Base-by-base conservation (phyloP, 2,797 vertebrate species). In the Antrozous pallidus region DNA sequence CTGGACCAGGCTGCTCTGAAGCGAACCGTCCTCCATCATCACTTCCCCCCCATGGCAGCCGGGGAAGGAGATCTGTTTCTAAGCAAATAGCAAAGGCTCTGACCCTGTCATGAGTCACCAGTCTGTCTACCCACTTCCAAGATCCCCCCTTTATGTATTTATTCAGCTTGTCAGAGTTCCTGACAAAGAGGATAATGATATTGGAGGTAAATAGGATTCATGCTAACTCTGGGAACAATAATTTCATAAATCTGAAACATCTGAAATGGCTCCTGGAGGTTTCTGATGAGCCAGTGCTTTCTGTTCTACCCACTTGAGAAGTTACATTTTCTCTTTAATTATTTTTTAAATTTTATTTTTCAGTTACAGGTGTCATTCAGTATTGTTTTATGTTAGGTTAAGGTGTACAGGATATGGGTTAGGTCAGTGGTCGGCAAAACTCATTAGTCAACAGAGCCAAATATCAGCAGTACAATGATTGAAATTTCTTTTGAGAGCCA, bases 41-140 rank as follows among this genome's bases (percentile, higher is more conserved):
- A 91, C 92, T 96, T 88, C 56, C 96, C 97, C 84, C 89, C 85
- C 11, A 5, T 56, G 33, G 87, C 22, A 38, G 94, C 92, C 93
- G 93, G 74, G 97, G 97, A 94, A 88, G 75, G 87, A 86, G 95
- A 97, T 96, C 94, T 96, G 92, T 96, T 97, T 90, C 97, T 97
- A 97, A 98, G 95, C 93, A 98, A 97, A 97, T n/a, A 97, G 69
- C 91, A 95, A 78, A 88, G 94, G 79, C 58, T 97, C 95, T 97
- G 97, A 82, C 94, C 94, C 95, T 24, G 77, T 95, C 96, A 95
- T 97, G 95, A 97, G 96, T 97, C 96, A 97, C 74, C 75, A 85
- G 93, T 90, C 81, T 94, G 83, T 82, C 94, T 96, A 51, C 87
- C 88, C 31, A 63, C 91, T 96, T 97, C 93, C 92, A 97, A 88